Conservation (phyloP, 35 echinoderm and acorn worm species). For the Ophioderma brevispina region DNA sequence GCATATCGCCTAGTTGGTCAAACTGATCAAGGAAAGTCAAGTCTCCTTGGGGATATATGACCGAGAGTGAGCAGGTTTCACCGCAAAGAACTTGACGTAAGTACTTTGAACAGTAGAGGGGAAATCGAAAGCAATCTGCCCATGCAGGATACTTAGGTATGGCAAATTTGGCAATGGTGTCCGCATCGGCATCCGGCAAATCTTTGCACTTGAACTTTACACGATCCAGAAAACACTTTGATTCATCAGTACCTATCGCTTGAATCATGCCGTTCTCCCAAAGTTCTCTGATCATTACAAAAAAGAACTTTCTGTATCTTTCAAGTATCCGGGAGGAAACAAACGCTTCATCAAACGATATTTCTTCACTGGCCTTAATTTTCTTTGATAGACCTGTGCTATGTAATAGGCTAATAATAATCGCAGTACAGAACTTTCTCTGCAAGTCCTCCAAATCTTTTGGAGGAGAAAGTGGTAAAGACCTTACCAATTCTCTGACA, state of each 20-base stretch:
- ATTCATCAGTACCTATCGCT: neutral
- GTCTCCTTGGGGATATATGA: neutral
- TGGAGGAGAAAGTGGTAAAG: conserved; percentile 9
- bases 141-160: neutral
- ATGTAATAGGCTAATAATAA: neutral
- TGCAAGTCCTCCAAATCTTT: neutral
- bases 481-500: conserved; percentile 8
- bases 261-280: neutral
- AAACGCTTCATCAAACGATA: neutral
- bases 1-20: neutral
- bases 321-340: neutral
- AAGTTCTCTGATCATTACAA: conserved; percentile 19
- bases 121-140: neutral
- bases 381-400: neutral
- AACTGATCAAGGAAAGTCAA: neutral
- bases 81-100: neutral
- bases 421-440: neutral
- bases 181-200: neutral
- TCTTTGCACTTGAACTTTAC: conserved; percentile 23
- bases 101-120: neutral
- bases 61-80: neutral
- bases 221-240: neutral
- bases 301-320: neutral
- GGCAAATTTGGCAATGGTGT: neutral
- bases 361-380: neutral